These are phyloP conservation scores for Phania funesta DNA, from an alignment of 2,888 invertebrate species.

Conservation along the genomic window DNA sequence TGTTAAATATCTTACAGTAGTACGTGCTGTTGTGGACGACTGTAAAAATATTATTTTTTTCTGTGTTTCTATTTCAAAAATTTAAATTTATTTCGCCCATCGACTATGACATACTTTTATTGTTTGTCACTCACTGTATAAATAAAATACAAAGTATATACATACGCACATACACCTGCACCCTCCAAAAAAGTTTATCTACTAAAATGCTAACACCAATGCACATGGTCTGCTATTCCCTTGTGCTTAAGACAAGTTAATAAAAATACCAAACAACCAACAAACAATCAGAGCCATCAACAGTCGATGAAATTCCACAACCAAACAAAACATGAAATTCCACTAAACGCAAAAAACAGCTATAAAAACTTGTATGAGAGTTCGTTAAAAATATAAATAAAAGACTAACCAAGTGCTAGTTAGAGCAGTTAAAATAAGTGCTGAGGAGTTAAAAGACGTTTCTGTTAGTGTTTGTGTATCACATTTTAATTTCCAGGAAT, in stretches of 20 bases:
- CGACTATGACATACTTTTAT: too few relatives aligned
- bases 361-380: slow-evolving; percentile 35
- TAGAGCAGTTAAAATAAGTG: slow-evolving; percentile 10
- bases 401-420: slow-evolving; percentile 33
- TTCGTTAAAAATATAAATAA: slow-evolving; percentile 38
- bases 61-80: too few relatives aligned
- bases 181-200: slow-evolving; percentile 7
- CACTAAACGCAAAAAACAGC: slow-evolving; percentile 39
- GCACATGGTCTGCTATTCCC: slow-evolving; percentile 50
- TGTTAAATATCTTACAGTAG: too few relatives aligned
- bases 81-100: too few relatives aligned
- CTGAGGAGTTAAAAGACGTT: slow-evolving; percentile 32
- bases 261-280: slow-evolving; percentile 57
- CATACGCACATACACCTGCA: not conserved
- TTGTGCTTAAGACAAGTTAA: slow-evolving; percentile 63
- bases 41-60: too few relatives aligned
- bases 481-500: slow-evolving; percentile 6
- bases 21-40: too few relatives aligned
- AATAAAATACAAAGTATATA: not conserved
- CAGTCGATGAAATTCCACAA: slow-evolving; percentile 47
- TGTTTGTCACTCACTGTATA: too few relatives aligned
- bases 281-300: slow-evolving; percentile 44
- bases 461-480: slow-evolving; percentile 1
- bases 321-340: slow-evolving; percentile 37
- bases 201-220: slow-evolving; percentile 20